Conservation (phyloP, 2,888 invertebrate genomes). For the Bellardia bayeri region DNA sequence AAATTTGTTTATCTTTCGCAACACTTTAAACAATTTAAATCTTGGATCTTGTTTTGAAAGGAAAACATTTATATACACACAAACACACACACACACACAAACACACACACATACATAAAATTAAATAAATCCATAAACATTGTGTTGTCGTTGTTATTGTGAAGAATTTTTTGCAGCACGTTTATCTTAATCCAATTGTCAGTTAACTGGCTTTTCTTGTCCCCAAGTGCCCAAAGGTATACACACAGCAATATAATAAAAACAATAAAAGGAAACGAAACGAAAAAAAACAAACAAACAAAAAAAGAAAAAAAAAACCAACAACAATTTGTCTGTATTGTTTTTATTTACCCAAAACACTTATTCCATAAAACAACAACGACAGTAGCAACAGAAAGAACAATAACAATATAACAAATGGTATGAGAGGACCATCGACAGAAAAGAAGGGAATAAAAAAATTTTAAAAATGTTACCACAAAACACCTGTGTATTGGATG, state of each 20-base stretch:
- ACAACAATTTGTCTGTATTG: slow-evolving; percentile 43
- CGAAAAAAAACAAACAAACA: background rate
- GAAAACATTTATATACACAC: background rate
- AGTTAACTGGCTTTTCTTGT: slow-evolving; percentile 47
- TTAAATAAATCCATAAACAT: slow-evolving; percentile 32
- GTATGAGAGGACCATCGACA: background rate
- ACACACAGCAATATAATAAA: background rate
- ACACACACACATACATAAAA: background rate
- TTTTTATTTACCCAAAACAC: slow-evolving; percentile 30
- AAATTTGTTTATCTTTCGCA: background rate
- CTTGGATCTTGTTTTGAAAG: background rate
- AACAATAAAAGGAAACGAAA: slow-evolving; percentile 5
- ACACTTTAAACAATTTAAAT: slow-evolving; percentile 4
- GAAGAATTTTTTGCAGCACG: background rate
- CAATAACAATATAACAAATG: background rate
- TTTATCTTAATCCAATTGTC: slow-evolving; percentile 45
- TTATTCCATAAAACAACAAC: slow-evolving; percentile 13
- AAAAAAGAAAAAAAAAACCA: background rate
- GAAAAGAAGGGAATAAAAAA: background rate
- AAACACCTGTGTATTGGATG: slow-evolving; percentile 55
- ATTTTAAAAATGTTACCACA: slow-evolving; percentile 17
- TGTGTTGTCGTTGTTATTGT: slow-evolving; percentile 17
- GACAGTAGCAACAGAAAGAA: background rate
- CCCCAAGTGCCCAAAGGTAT: slow-evolving; percentile 25
- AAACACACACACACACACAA: background rate